Base-by-base conservation (phyloP, 92 coral and sea anemone genomes). In the Micromussa lordhowensis region DNA sequence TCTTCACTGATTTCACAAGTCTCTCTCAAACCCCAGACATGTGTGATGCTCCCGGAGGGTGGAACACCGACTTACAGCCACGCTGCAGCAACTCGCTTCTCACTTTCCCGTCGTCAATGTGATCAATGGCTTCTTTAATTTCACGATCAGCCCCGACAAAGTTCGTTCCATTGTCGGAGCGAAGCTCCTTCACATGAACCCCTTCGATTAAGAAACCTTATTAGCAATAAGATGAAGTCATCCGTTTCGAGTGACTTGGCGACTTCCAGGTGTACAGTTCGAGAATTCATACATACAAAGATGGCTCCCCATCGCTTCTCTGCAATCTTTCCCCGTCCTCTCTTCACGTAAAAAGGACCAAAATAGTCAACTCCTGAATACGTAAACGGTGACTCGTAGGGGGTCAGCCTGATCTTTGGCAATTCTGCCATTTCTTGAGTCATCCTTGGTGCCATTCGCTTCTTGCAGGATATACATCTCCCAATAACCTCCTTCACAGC, bases 21-120 rank as follows among this genome's bases (percentile, higher is more conserved):
- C 93, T 61, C 59, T 91, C 93, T 90, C 93, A 91, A 8, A 86
- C 93, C 10, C 88, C 88, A 0, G 90, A 91, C 64, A 58, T 89
- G 80, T 86, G 82, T 73, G 93, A 86, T 3, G 93, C 90, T 26
- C 90, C 88, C 10, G 93, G 93, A 24, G 90, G 88, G 58, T 63
- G 90, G 61, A 86, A 91, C 28, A 81, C 83, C 90, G 91, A 91
- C 35, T 87, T 86, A 63, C 90, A 80, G n/a, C 93, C 93, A 69
- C 89, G 73, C 68, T 78, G 58, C 22, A 80, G 11, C 36, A 86
- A 75, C 21, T 91, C 86, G n/a, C 36, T 24, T 21, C 48, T 40
- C 9, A 91, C 68, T 59, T 91, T 91, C 55, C 15, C 82, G 22
- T 82, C 38, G 55, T 91, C 93, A 53, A 91, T 10, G 66, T 34